Conservation (phyloP, 53 echinoderm and acorn worm genomes). For the Hippasteria phrygiana region DNA sequence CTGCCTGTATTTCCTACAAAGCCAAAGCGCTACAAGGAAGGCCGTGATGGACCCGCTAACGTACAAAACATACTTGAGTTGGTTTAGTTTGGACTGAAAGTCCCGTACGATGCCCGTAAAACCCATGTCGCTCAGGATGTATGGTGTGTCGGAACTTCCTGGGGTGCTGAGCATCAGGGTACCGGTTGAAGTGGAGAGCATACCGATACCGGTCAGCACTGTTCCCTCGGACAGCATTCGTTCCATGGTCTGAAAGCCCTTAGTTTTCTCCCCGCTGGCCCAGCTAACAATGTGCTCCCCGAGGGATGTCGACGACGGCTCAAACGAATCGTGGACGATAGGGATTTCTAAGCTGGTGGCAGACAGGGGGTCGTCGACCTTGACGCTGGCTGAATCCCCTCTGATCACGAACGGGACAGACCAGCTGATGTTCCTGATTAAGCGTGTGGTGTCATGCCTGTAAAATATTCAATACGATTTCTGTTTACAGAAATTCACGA, state of each 20-base stretch:
- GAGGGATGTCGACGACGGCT: conserved; percentile 80
- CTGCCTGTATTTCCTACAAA: conserved; percentile 75
- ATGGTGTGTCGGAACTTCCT: conserved; percentile 60
- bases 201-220: conserved; percentile 85
- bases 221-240: conserved; percentile 90
- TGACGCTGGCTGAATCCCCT: conserved; percentile 57
- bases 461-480: not conserved
- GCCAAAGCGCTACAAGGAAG: conserved; percentile 56
- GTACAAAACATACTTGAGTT: conserved; percentile 73
- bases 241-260: conserved; percentile 96
- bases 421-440: conserved; percentile 83
- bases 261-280: conserved; percentile 99
- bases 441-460: conserved; percentile 93
- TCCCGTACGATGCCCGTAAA: conserved; percentile 74
- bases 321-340: conserved; percentile 89
- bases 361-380: conserved; percentile 85
- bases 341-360: conserved; percentile 82
- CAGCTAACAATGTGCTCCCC: conserved; percentile 94
- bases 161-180: conserved; percentile 83
- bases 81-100: conserved; percentile 73
- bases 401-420: conserved; percentile 84
- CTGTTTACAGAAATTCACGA: no score
- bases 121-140: conserved; percentile 76
- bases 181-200: conserved; percentile 77
- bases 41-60: conserved; percentile 84